A percentile compares a stretch with the other conserved stretches of the same genome.
Evolutionary conservation across 2,797 vertebrate genomes (phyloP).

Genomic region (Semaprochilodus insignis): DNA sequence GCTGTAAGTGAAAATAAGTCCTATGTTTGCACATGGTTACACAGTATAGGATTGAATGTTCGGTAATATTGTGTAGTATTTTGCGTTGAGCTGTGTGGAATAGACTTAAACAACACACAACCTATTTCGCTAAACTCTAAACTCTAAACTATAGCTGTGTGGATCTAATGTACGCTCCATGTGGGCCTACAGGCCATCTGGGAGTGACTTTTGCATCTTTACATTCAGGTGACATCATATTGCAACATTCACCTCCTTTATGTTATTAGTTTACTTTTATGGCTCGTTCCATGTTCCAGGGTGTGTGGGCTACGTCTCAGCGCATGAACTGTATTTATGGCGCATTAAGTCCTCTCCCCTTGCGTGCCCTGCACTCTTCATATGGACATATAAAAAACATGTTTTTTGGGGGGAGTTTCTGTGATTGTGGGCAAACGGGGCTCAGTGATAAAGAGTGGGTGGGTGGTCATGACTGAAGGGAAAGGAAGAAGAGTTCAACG

Average conservation of each 20-base stretch:
- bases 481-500: slow-evolving; percentile 23
- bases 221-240: too few species aligned
- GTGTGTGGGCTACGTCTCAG: not conserved
- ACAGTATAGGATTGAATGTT: too few species aligned
- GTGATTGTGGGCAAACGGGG: slow-evolving; percentile 64
- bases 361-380: slow-evolving; percentile 20
- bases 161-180: too few species aligned
- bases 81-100: too few species aligned
- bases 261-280: slow-evolving; percentile 6
- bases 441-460: slow-evolving; percentile 58
- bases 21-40: too few species aligned
- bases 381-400: slow-evolving; percentile 17
- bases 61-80: too few species aligned
- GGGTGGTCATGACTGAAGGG: slow-evolving; percentile 27
- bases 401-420: slow-evolving; percentile 51
- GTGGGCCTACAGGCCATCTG: too few species aligned
- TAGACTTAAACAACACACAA: too few species aligned
- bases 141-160: too few species aligned
- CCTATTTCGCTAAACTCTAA: too few species aligned
- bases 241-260: slow-evolving; percentile 1
- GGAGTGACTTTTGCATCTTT: too few species aligned
- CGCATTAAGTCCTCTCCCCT: slow-evolving; percentile 18
- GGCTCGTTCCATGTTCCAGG: slow-evolving; percentile 1
- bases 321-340: slow-evolving; percentile 13
- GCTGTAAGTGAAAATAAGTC: too few species aligned